Conservation (phyloP, 1,140 invertebrate species). For the Bathynomus jamesi region DNA sequence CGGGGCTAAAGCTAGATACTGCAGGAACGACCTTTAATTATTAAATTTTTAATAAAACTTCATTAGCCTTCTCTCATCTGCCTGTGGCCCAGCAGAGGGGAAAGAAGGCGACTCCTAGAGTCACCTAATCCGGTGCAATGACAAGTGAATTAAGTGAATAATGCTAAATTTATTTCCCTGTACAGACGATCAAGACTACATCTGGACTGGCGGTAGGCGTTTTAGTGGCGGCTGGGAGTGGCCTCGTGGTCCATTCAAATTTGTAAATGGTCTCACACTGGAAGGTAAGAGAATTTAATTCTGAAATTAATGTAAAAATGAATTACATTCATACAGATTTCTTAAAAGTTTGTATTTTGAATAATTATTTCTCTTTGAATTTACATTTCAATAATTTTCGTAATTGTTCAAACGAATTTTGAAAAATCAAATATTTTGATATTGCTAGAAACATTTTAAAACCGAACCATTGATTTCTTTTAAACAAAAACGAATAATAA, state of each 20-base stretch:
- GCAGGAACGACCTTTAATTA: too few species aligned
- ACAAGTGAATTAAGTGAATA: too few species aligned
- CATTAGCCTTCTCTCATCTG: too few species aligned
- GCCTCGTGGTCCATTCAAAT: constrained; percentile 4
- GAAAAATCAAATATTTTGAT: background rate
- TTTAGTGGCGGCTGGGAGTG: background rate
- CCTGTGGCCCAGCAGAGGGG: too few species aligned
- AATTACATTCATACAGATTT: background rate
- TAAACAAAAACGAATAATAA: too few species aligned
- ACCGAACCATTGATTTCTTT: background rate
- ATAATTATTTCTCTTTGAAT: background rate
- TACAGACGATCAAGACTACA: constrained; percentile 17
- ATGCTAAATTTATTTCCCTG: too few species aligned
- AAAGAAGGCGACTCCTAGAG: too few species aligned
- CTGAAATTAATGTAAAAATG: background rate
- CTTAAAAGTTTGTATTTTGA: background rate
- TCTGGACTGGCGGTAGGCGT: constrained; percentile 10
- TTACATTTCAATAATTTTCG: background rate
- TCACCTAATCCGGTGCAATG: too few species aligned
- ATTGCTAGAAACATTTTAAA: background rate
- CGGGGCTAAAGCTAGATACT: too few species aligned
- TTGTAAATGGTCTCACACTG: constrained; percentile 22
- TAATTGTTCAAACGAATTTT: background rate
- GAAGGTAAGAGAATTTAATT: constrained; percentile 10
- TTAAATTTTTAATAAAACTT: too few species aligned